A percentile compares a stretch with the other conserved stretches of the same genome.
Evolutionary conservation across 1,140 invertebrate genomes (phyloP).

Genomic region (Phthorimaea operculella): DNA sequence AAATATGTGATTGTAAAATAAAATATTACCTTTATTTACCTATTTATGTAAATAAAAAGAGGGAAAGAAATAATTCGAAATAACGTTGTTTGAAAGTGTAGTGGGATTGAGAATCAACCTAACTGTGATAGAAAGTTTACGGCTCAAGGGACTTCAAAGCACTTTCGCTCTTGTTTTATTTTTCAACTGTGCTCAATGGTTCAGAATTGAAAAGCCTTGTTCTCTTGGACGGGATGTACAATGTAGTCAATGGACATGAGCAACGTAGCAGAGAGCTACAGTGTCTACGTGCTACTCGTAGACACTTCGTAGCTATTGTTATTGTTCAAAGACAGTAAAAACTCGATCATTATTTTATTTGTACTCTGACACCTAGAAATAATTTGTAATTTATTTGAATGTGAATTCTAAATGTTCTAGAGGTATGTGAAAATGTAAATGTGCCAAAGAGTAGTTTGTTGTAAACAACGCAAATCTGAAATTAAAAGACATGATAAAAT

Average conservation of each 20-base stretch:
- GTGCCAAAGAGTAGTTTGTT: slow-evolving; percentile 2
- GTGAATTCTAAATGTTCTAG: background rate
- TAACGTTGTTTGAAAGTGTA: background rate
- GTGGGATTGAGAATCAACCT: background rate
- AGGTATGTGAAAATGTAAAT: background rate
- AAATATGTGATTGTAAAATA: background rate
- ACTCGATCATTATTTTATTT: background rate
- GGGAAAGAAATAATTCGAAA: background rate
- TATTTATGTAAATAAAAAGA: no score
- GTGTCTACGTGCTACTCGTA: background rate
- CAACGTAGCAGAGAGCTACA: background rate
- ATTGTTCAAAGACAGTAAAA: background rate
- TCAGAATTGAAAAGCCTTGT: background rate
- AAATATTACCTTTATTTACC: background rate
- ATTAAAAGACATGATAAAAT: slow-evolving; percentile 2
- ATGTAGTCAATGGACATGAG: background rate
- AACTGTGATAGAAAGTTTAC: slow-evolving; percentile 5
- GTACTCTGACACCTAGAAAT: background rate
- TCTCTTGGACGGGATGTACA: background rate
- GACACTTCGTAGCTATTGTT: background rate
- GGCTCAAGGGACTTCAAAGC: background rate
- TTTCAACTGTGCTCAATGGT: background rate
- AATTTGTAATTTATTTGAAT: background rate
- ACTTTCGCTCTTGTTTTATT: background rate
- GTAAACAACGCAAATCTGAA: background rate